phyloP scores from a whole-genome alignment of 2,113 vertebrate species.

The Podilymbus podiceps region DNA sequence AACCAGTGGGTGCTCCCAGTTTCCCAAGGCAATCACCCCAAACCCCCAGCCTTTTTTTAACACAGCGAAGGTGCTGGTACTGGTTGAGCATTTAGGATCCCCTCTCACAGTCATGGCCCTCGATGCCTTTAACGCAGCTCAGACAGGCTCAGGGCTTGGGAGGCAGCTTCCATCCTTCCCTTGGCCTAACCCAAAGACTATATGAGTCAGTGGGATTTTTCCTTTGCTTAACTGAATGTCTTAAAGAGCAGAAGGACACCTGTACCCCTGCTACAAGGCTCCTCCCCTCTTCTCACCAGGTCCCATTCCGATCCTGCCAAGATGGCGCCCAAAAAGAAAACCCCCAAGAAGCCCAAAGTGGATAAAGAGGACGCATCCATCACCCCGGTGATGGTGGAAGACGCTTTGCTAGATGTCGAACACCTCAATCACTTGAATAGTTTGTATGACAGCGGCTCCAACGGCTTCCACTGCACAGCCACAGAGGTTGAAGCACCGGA shows the following conservation, averaged over 20 bases:
- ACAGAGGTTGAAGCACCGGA: conserved; percentile 69
- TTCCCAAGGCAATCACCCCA: neutral
- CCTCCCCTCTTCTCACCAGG: neutral
- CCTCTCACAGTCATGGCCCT: neutral
- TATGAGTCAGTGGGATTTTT: neutral
- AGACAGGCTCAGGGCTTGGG: neutral
- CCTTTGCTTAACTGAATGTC: neutral
- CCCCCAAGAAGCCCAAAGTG: conserved; percentile 41
- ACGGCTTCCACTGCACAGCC: conserved; percentile 66
- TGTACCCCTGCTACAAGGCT: neutral
- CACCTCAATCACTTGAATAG: conserved; percentile 76
- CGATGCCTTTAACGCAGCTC: neutral
- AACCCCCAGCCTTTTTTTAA: neutral
- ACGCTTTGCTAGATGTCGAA: conserved; percentile 76
- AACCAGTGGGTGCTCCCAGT: neutral
- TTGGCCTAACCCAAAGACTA: neutral
- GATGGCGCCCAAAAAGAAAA: conserved; percentile 85
- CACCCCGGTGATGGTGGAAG: conserved; percentile 25
- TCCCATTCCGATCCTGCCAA: neutral
- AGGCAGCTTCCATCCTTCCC: neutral
- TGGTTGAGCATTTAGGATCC: neutral
- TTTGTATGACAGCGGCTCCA: conserved; percentile 71
- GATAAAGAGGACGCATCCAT: conserved; percentile 56
- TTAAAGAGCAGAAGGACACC: neutral
- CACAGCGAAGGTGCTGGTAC: neutral